Percentiles rank a stretch among this genome's conserved stretches.
Evolutionary conservation across 2,888 invertebrate genomes (phyloP).

Genomic region (Conistra vaccinii): DNA sequence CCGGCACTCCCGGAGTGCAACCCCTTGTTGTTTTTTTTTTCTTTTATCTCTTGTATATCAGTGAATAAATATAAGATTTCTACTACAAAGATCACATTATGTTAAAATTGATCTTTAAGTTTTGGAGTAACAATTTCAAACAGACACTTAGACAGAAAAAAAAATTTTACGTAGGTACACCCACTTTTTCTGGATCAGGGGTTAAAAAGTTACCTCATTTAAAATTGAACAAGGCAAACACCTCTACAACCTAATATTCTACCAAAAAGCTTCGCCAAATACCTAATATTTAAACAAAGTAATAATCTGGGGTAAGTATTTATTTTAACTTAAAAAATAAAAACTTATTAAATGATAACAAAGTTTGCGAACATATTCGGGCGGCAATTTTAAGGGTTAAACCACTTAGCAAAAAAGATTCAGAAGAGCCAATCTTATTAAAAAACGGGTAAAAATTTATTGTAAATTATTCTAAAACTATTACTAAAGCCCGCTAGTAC

Average conservation of each 20-base stretch:
- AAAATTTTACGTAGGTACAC: no score
- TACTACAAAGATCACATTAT: no score
- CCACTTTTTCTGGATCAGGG: neutral
- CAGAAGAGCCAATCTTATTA: constrained; percentile 2
- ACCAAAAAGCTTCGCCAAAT: constrained; percentile 10
- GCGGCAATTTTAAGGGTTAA: constrained; percentile 18
- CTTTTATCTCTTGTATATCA: no score
- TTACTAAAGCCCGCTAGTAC: neutral
- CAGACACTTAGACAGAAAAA: neutral
- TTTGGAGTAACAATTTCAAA: neutral
- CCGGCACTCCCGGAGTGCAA: no score
- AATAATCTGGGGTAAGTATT: constrained; percentile 23
- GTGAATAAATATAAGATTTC: no score
- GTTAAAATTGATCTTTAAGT: no score
- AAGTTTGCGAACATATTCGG: constrained; percentile 31
- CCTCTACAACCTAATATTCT: neutral
- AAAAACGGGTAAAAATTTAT: no score
- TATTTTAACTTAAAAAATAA: constrained; percentile 30
- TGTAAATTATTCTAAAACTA: no score
- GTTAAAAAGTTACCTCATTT: neutral
- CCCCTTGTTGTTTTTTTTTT: no score
- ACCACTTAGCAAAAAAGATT: neutral
- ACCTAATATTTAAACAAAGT: constrained; percentile 5
- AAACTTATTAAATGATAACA: constrained; percentile 55
- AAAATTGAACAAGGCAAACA: neutral